Percentiles rank a stretch among this genome's conserved stretches.
Evolutionary conservation across 2,113 vertebrate species (phyloP).

Genomic region (Gymnorhina tibicen): DNA sequence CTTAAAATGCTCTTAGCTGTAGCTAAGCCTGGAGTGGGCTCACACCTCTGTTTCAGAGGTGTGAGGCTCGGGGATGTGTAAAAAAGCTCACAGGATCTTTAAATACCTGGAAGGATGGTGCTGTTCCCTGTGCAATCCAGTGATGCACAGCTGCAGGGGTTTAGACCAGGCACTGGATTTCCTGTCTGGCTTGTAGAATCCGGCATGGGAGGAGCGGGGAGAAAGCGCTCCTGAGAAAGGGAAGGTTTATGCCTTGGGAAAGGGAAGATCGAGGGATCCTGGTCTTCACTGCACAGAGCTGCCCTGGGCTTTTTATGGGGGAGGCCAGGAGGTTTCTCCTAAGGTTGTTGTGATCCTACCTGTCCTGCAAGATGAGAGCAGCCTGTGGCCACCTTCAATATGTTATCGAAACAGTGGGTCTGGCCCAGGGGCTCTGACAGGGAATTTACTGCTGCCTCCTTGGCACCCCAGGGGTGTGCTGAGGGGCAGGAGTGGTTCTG

Average conservation of each 20-base stretch:
- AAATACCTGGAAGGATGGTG: background rate
- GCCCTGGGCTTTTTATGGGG: background rate
- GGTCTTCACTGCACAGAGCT: background rate
- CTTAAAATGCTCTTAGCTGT: background rate
- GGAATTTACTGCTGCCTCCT: background rate
- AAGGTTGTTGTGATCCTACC: background rate
- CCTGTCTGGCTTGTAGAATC: background rate
- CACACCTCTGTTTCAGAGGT: background rate
- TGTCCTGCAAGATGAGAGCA: background rate
- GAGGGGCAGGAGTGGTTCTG: background rate
- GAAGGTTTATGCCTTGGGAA: background rate
- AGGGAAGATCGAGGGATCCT: background rate
- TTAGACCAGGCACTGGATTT: background rate
- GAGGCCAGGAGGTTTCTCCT: background rate
- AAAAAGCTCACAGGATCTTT: background rate
- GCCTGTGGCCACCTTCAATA: background rate
- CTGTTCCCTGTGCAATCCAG: background rate
- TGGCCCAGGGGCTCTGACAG: background rate
- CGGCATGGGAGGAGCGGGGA: accelerated
- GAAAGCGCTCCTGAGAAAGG: background rate
- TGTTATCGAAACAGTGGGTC: background rate
- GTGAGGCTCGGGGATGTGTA: background rate
- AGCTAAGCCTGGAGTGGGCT: background rate
- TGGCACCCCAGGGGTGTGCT: background rate
- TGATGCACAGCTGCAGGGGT: background rate